Percentiles rank a stretch among this genome's conserved stretches.
Conservation (phyloP, 2,797 vertebrate genomes). For the Mus minutoides region DNA sequence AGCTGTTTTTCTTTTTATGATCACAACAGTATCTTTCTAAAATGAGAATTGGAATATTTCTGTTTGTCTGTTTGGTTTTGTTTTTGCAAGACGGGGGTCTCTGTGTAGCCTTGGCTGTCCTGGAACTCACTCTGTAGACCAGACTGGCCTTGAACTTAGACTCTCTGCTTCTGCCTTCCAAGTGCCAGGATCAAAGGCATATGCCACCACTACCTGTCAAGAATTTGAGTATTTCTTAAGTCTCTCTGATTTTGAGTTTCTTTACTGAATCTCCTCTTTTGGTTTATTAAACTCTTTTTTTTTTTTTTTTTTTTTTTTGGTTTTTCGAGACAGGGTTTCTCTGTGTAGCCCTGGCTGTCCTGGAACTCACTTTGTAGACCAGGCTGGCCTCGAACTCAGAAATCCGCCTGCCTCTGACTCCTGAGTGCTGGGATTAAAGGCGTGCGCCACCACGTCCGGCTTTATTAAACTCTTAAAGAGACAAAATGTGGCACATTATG, state of each 20-base stretch:
- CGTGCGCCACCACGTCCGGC: too few relatives aligned
- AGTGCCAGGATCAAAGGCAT: not conserved
- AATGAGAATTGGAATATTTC: not conserved
- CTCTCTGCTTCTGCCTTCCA: not conserved
- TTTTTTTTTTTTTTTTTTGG: too few relatives aligned
- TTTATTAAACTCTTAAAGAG: not conserved
- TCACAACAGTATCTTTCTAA: not conserved
- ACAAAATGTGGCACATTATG: not conserved
- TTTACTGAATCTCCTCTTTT: not conserved
- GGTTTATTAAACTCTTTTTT: not conserved
- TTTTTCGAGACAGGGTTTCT: too few relatives aligned
- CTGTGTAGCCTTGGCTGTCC: not conserved
- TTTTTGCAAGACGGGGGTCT: not conserved
- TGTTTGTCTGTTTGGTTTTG: not conserved
- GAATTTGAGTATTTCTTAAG: not conserved
- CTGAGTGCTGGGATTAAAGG: too few relatives aligned
- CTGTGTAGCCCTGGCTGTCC: too few relatives aligned
- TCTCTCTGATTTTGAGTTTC: not conserved
- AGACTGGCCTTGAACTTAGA: not conserved
- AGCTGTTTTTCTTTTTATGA: too few relatives aligned
- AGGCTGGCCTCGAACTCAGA: too few relatives aligned
- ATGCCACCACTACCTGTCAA: not conserved
- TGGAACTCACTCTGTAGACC: not conserved
- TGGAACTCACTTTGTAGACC: too few relatives aligned
- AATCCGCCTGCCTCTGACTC: too few relatives aligned